Evolutionary conservation across 37 sponge, comb jelly and placozoan genomes (phyloP).

Genomic region (Hexactinellida sp.): DNA sequence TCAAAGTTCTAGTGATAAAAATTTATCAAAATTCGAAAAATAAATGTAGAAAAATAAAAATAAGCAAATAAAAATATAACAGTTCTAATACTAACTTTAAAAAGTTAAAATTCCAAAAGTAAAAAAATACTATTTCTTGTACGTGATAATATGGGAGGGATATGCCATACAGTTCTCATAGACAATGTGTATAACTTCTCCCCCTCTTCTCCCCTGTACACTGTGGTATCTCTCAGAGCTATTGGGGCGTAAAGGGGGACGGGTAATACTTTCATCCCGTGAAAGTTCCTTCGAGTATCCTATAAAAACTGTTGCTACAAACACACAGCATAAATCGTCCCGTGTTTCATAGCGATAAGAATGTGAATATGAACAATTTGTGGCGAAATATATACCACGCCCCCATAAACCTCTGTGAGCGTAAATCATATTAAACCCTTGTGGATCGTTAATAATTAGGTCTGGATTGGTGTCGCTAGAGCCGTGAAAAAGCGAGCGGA

Average conservation of each 20-base stretch:
- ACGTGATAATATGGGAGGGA: neutral
- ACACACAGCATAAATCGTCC: neutral
- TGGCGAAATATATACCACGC: neutral
- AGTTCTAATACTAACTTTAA: no score
- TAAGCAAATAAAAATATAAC: no score
- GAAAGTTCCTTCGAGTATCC: neutral
- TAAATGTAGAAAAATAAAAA: no score
- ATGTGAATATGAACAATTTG: neutral
- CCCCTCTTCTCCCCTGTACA: neutral
- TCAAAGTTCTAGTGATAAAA: no score
- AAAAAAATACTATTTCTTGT: no score
- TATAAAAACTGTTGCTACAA: neutral
- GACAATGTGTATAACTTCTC: neutral
- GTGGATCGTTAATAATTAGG: neutral
- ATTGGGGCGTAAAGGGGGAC: neutral
- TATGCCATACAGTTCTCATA: constrained; percentile 11
- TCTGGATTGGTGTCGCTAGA: neutral
- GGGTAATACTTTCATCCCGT: neutral
- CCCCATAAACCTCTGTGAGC: neutral
- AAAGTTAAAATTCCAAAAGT: no score
- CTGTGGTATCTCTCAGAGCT: neutral
- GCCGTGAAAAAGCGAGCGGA: neutral
- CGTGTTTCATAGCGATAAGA: neutral
- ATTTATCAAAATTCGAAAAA: no score
- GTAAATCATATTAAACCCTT: neutral